Evolutionary conservation across 2,113 vertebrate species (phyloP).

Genomic region (Grammomys dolichurus): DNA sequence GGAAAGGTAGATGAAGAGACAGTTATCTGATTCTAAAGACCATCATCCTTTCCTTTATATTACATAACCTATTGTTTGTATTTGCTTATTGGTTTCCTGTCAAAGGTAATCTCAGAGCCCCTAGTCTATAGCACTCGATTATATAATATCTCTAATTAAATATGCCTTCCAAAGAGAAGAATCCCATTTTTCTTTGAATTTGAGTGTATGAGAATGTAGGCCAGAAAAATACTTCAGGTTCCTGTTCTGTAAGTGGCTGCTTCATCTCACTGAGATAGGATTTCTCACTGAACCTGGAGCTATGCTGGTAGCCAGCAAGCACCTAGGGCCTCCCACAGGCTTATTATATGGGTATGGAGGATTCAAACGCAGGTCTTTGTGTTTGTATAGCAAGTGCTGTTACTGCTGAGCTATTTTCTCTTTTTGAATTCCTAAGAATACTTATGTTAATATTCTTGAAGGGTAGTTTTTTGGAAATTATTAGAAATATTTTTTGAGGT

Average conservation of each 20-base stretch:
- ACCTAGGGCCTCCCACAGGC: not conserved
- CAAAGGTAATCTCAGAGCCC: constrained; percentile 29
- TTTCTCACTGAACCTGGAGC: not conserved
- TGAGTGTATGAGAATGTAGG: not conserved
- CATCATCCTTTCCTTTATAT: constrained; percentile 22
- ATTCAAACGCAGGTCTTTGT: not conserved
- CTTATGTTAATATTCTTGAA: constrained; percentile 66
- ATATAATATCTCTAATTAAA: constrained; percentile 60
- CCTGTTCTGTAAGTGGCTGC: not conserved
- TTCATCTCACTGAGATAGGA: not conserved
- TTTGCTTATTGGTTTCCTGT: constrained; percentile 47
- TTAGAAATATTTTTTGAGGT: constrained; percentile 72
- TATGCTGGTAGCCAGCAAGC: not conserved
- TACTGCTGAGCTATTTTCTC: no score
- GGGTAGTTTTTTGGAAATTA: constrained; percentile 80
- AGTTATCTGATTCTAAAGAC: not conserved
- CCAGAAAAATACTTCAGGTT: not conserved
- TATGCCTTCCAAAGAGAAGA: constrained; percentile 58
- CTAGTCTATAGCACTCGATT: not conserved
- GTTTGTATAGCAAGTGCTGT: not conserved
- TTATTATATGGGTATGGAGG: not conserved
- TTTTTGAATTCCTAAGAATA: constrained; percentile 51
- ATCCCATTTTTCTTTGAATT: constrained; percentile 55
- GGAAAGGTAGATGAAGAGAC: constrained; percentile 2
- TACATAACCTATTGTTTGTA: not conserved